Percentiles rank a stretch among this genome's conserved stretches.
Conservation (phyloP, 1,140 invertebrate genomes). For the Elysia chlorotica region DNA sequence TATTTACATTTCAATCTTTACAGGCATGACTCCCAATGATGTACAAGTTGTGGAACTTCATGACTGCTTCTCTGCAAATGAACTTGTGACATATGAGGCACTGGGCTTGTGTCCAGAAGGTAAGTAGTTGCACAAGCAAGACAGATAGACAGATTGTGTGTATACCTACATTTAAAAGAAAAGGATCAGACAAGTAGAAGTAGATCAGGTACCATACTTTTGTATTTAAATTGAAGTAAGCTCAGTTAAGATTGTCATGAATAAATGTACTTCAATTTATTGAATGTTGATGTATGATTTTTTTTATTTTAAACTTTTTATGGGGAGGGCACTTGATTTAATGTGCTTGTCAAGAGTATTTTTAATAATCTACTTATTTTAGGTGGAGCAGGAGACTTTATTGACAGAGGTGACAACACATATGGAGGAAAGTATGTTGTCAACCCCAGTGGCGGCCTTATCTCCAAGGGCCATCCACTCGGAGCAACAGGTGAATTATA, state of each 20-base stretch:
- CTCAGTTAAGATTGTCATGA: too few relatives aligned
- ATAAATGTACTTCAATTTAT: not conserved
- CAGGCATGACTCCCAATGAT: conserved; percentile 74
- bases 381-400: conserved; percentile 84
- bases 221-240: not conserved
- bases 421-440: conserved; percentile 97
- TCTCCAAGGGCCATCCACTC: conserved; percentile 97
- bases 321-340: too few relatives aligned
- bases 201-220: not conserved
- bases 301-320: too few relatives aligned
- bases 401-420: conserved; percentile 94
- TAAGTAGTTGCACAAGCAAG: too few relatives aligned
- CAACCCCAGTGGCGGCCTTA: conserved; percentile 97
- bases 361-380: too few relatives aligned
- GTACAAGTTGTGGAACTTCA: conserved; percentile 98
- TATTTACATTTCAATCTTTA: too few relatives aligned
- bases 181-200: not conserved
- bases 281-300: too few relatives aligned
- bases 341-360: too few relatives aligned
- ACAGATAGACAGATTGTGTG: too few relatives aligned
- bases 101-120: conserved; percentile 90
- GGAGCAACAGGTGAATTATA: conserved; percentile 83
- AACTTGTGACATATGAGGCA: conserved; percentile 97
- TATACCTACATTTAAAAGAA: not conserved
- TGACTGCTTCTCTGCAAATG: conserved; percentile 98